These are phyloP conservation scores for Colletes collaris DNA, from an alignment of 2,888 invertebrate genomes.

Conservation along the genomic window DNA sequence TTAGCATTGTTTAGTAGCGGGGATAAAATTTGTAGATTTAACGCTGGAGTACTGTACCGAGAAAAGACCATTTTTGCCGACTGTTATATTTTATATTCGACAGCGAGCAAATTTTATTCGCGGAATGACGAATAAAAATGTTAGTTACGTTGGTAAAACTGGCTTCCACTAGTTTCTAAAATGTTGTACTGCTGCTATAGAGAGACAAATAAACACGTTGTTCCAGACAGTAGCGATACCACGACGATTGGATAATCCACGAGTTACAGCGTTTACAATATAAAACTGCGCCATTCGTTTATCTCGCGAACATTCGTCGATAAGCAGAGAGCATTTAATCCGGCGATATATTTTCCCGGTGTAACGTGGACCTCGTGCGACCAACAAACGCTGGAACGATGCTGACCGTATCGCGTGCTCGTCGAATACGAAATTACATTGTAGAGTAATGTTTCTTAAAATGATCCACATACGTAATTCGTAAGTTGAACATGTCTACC, in stretches of 20 bases:
- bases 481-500: too few relatives aligned
- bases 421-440: not conserved
- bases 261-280: constrained; percentile 10
- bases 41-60: too few relatives aligned
- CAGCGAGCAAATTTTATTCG: too few relatives aligned
- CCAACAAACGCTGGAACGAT: not conserved
- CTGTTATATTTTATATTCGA: too few relatives aligned
- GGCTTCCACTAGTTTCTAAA: too few relatives aligned
- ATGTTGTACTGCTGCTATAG: not conserved
- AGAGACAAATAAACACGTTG: not conserved
- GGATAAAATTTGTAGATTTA: too few relatives aligned
- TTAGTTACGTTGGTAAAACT: too few relatives aligned
- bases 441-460: too few relatives aligned
- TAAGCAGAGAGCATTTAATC: constrained; percentile 43
- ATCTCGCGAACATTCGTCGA: constrained; percentile 20
- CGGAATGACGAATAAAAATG: too few relatives aligned
- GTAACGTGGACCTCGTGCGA: not conserved
- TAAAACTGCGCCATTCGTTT: constrained; percentile 29
- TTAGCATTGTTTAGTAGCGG: too few relatives aligned
- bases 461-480: too few relatives aligned
- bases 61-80: too few relatives aligned
- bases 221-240: constrained; percentile 2
- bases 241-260: constrained; percentile 29
- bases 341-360: constrained; percentile 14
- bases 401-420: not conserved